Percentiles rank a stretch among this genome's conserved stretches.
These are phyloP conservation scores for Hypothenemus hampei DNA, from an alignment of 1,140 invertebrate species.

Conservation along the genomic window DNA sequence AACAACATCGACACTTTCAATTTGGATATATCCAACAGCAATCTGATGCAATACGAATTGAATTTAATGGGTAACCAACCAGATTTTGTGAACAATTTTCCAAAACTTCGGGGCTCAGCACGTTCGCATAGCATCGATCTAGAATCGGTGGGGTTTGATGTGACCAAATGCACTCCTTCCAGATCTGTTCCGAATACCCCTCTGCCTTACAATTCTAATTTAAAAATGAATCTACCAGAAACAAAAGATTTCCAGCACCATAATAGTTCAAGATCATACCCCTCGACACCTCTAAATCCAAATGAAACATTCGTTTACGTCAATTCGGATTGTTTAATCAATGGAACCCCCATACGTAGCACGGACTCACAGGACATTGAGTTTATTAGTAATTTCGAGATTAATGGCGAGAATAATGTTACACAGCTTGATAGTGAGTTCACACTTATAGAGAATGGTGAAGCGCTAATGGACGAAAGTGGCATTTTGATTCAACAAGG, in stretches of 20 bases:
- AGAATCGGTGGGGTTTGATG: constrained; percentile 28
- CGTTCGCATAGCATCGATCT: constrained; percentile 40
- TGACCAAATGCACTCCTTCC: constrained; percentile 47
- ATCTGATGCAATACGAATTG: constrained; percentile 44
- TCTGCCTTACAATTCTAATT: constrained; percentile 45
- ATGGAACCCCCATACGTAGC: no score
- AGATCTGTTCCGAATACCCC: constrained; percentile 61
- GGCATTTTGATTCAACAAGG: constrained; percentile 34
- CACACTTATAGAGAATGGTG: constrained; percentile 28
- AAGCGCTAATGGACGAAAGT: constrained; percentile 30
- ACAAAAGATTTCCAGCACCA: background rate
- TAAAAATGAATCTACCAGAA: background rate
- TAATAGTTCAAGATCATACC: constrained; percentile 56
- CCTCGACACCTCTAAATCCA: constrained; percentile 55
- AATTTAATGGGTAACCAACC: constrained; percentile 59
- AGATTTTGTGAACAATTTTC: constrained; percentile 40
- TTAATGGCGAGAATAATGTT: constrained; percentile 24
- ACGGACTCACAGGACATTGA: no score
- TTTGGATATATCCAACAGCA: constrained; percentile 28
- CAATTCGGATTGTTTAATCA: constrained; percentile 41
- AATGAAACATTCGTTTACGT: constrained; percentile 55
- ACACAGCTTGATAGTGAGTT: constrained; percentile 26
- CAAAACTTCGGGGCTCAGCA: constrained; percentile 11
- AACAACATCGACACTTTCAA: constrained; percentile 42
- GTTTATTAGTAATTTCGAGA: constrained; percentile 29